phyloP scores from a whole-genome alignment of 2,888 invertebrate species.

The Drosophila anomelani region DNA sequence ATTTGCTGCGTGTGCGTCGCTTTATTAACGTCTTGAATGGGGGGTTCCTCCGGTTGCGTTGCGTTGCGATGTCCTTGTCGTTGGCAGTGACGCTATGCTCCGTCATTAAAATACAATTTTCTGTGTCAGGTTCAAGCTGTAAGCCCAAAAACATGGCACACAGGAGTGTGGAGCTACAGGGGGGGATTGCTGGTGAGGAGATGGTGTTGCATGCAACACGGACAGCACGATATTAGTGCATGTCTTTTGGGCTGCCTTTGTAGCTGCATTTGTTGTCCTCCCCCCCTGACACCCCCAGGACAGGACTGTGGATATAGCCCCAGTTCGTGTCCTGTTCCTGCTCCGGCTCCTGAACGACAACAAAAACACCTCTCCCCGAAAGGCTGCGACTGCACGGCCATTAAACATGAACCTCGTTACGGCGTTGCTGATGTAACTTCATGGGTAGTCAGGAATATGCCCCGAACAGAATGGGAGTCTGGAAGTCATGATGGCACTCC shows the following conservation, averaged over 20 bases:
- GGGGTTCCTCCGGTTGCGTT: conserved; percentile 10
- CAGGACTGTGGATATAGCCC: conserved; percentile 32
- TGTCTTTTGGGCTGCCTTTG: conserved; percentile 69
- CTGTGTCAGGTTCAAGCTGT: conserved; percentile 81
- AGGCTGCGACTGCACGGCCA: conserved; percentile 65
- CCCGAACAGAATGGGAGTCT: conserved; percentile 19
- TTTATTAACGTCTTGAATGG: conserved; percentile 77
- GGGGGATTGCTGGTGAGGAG: background rate
- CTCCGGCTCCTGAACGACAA: conserved; percentile 32
- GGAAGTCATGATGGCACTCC: conserved; percentile 36
- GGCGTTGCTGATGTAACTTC: conserved; percentile 46
- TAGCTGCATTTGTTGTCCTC: conserved; percentile 60
- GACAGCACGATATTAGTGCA: conserved; percentile 69
- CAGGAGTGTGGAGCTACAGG: conserved; percentile 27
- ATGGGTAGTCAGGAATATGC: conserved; percentile 33
- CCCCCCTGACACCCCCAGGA: conserved; percentile 10
- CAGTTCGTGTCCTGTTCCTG: conserved; percentile 16
- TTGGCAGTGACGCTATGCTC: conserved; percentile 60
- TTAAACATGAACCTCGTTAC: conserved; percentile 82
- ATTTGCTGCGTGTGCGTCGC: conserved; percentile 68
- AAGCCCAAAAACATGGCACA: conserved; percentile 46
- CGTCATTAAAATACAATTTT: conserved; percentile 81
- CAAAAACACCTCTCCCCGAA: conserved; percentile 23
- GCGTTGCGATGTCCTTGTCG: conserved; percentile 37
- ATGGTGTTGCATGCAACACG: conserved; percentile 58